Evolutionary conservation across 2,797 vertebrate species (phyloP), one percentile per base, ranked within the genome.

Genomic region (Odontamblyopus rebecca): DNA sequence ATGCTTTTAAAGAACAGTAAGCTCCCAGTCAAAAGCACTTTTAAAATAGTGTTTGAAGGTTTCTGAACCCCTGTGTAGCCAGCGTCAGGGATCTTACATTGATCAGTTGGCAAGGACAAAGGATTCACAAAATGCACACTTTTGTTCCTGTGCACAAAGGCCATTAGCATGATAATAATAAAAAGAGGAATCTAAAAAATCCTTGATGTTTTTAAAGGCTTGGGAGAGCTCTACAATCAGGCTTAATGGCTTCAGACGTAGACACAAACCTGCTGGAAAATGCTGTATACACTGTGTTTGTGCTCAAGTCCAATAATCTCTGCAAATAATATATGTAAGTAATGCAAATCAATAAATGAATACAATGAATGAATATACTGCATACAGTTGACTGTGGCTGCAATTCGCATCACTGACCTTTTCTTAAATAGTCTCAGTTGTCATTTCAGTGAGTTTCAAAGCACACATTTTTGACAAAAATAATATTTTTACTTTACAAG

Each of bases 121-220:
- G 81, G 80, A 89, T 89, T 89, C 85, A 75, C 80, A 78, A 86
- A 90, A 89, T 74, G 80, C 82, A 82, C 79, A 84, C 89, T 82
- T 88, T 86, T 90, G 85, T 90, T 86, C 80, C 70, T 69, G 61
- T 29, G 67, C 74, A 85, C 85, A 89, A 88, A 85, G 32, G 75
- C 59, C 82, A 93, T 93, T 92, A 88, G 78, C 88, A 93, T 93
- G 75, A 93, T 82, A 90, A 92, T 82, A 88, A 89, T 87, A 73
- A 75, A 69, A 80, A 79, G 78, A 69, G 77, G 82, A 86, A 87
- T 86, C 81, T 76, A 79, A 83, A 89, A 84, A 87, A 90, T 89
- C 85, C 77, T 76, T 76, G 61, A 84, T 85, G 82, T 92, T 81
- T 78, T 86, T 80, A 79, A 86, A 89, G 80, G 81, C 79, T 82